A percentile compares a stretch with the other conserved stretches of the same genome.
Conservation (phyloP, 2,797 vertebrate species). For the Chrosomus eos region DNA sequence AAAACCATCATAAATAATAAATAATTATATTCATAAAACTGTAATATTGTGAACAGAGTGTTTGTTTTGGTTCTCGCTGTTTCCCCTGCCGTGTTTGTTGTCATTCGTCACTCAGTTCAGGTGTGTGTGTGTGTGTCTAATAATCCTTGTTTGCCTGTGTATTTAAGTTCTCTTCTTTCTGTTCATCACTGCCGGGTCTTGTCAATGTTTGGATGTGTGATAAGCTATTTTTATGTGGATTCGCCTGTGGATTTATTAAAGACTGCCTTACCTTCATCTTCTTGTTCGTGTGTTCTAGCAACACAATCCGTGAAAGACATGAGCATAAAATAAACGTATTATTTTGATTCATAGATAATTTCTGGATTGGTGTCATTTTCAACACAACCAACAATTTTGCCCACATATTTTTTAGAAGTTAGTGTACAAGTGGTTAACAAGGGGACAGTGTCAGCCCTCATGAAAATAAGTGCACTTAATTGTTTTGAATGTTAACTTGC, state of each 20-base stretch:
- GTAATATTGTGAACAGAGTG: neutral
- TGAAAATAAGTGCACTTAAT: neutral
- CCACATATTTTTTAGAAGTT: neutral
- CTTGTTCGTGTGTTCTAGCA: too few relatives aligned
- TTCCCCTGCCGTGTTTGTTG: too few relatives aligned
- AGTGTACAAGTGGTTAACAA: neutral
- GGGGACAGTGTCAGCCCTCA: neutral
- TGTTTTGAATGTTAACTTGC: neutral
- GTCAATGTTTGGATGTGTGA: too few relatives aligned
- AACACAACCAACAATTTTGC: neutral
- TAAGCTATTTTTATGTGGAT: too few relatives aligned
- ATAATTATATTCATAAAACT: neutral
- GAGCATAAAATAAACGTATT: neutral
- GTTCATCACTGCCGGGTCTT: too few relatives aligned
- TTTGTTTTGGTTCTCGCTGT: too few relatives aligned
- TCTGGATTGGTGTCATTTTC: neutral
- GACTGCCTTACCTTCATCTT: too few relatives aligned
- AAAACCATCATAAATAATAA: neutral
- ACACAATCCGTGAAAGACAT: neutral
- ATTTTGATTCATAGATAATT: neutral
- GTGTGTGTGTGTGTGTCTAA: too few relatives aligned
- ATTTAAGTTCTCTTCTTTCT: too few relatives aligned
- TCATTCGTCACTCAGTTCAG: too few relatives aligned
- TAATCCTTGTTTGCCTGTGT: too few relatives aligned
- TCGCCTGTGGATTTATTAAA: too few relatives aligned